A percentile compares a stretch with the other conserved stretches of the same genome.
phyloP scores from a whole-genome alignment of 2,797 vertebrate genomes.

The Schizopygopsis pylzovi region DNA sequence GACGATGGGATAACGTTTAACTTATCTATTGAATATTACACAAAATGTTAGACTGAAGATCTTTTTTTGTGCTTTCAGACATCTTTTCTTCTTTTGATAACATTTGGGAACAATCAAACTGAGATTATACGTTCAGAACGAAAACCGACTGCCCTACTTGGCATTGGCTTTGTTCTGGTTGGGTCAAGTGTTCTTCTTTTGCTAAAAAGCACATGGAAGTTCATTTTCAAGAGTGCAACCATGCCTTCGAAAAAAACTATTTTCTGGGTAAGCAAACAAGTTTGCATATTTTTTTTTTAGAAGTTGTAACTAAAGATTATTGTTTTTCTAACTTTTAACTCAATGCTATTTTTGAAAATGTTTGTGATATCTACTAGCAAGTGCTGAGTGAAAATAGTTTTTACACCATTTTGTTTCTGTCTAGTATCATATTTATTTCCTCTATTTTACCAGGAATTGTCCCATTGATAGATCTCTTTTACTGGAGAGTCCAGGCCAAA shows the following conservation, averaged over 20 bases:
- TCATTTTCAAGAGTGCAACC: conserved; percentile 52
- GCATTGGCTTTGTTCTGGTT: conserved; percentile 47
- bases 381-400: neutral
- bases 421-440: too few relatives aligned
- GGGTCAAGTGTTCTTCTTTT: conserved; percentile 50
- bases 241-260: conserved; percentile 47
- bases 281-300: too few relatives aligned
- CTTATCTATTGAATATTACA: neutral
- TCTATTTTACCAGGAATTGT: too few relatives aligned
- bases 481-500: too few relatives aligned
- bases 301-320: neutral
- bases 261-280: conserved; percentile 45
- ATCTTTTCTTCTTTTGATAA: conserved; percentile 52
- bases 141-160: conserved; percentile 27
- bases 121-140: neutral
- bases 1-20: neutral
- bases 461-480: too few relatives aligned
- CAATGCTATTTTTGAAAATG: neutral
- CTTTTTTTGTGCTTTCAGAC: conserved; percentile 19
- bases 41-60: neutral
- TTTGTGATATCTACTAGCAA: neutral
- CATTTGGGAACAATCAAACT: conserved; percentile 38
- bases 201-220: conserved; percentile 59
- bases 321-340: neutral
- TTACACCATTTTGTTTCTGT: neutral